These are phyloP conservation scores for Lampropteryx suffumata DNA, from an alignment of 2,888 invertebrate genomes.

Conservation along the genomic window DNA sequence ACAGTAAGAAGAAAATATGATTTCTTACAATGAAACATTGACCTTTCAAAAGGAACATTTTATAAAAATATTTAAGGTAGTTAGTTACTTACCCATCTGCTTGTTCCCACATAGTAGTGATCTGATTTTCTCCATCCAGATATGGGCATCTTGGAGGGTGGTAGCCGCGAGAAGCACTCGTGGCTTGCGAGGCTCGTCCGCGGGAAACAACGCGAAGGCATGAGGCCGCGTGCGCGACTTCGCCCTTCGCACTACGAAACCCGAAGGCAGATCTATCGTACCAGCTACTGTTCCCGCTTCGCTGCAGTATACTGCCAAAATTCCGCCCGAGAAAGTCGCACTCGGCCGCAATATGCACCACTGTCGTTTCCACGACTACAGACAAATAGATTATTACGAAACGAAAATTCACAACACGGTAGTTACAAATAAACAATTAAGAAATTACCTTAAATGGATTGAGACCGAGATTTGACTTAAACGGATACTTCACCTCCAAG, in stretches of 20 bases:
- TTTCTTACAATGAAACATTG: neutral
- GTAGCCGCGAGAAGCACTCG: conserved; percentile 85
- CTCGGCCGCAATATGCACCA: conserved; percentile 85
- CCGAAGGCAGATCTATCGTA: conserved; percentile 81
- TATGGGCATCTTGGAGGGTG: conserved; percentile 85
- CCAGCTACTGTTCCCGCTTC: conserved; percentile 74
- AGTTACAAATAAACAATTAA: neutral
- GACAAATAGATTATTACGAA: conserved; percentile 35
- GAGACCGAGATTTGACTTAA: conserved; percentile 82
- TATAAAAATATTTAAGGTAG: conserved; percentile 41
- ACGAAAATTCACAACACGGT: neutral
- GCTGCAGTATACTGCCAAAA: conserved; percentile 81
- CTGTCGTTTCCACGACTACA: conserved; percentile 85
- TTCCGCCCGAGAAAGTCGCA: conserved; percentile 78
- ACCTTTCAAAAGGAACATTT: conserved; percentile 2
- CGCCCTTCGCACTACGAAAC: conserved; percentile 84
- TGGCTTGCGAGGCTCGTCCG: conserved; percentile 82
- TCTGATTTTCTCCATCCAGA: conserved; percentile 86
- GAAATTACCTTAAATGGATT: conserved; percentile 84
- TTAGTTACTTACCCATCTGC: conserved; percentile 30
- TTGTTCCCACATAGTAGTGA: conserved; percentile 73
- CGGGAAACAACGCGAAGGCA: conserved; percentile 86
- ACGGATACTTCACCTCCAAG: conserved; percentile 85
- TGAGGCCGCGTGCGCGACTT: conserved; percentile 86
- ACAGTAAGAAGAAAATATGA: neutral